These are phyloP conservation scores for Motacilla alba DNA, from an alignment of 2,113 vertebrate genomes.

Conservation along the genomic window DNA sequence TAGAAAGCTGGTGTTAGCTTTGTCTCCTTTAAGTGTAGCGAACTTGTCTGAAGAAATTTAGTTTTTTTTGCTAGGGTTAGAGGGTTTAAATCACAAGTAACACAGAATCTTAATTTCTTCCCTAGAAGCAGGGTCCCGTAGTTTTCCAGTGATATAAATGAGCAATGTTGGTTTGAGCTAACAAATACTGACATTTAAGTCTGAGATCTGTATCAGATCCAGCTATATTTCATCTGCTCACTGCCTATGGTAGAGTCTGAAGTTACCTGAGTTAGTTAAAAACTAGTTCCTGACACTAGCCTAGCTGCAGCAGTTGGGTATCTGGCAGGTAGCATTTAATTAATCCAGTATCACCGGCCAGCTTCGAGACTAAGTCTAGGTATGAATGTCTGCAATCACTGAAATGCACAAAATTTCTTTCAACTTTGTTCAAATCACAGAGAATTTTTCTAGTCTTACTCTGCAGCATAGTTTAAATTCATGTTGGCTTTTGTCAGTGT, in stretches of 20 bases:
- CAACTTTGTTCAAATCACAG: background rate
- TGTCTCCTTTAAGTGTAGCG: background rate
- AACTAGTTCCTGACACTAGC: background rate
- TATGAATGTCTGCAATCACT: background rate
- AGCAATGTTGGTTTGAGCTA: background rate
- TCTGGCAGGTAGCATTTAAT: background rate
- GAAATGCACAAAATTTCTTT: background rate
- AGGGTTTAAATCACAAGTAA: background rate
- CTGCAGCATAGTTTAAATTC: background rate
- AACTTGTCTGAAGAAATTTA: background rate
- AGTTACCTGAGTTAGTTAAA: background rate
- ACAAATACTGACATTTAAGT: background rate
- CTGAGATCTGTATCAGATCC: background rate
- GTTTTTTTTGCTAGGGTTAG: background rate
- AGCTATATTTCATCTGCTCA: background rate
- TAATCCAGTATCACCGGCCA: fast-evolving
- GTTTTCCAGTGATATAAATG: background rate
- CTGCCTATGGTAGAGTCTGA: background rate
- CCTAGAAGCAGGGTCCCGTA: background rate
- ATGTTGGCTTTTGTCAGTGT: background rate
- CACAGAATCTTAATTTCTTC: background rate
- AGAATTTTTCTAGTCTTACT: background rate
- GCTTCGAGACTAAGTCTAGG: background rate
- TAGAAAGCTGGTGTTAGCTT: background rate
- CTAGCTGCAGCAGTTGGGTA: background rate